Evolutionary conservation across 2,888 invertebrate species (phyloP).

Genomic region (Carterocephalus palaemon): DNA sequence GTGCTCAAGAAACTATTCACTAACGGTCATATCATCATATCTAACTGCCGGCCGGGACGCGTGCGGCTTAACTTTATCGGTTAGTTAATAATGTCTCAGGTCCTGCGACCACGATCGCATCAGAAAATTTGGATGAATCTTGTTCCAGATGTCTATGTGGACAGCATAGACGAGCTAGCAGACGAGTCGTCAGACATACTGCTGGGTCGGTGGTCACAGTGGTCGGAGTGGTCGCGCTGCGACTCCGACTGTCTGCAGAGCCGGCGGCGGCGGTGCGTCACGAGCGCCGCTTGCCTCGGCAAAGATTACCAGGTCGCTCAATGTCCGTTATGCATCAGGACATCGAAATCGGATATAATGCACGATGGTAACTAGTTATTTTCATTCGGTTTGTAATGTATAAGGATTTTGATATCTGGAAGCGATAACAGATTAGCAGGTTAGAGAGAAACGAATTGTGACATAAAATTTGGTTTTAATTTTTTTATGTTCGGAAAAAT

Average conservation of each 20-base stretch:
- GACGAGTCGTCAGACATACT: slow-evolving; percentile 65
- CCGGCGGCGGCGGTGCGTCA: slow-evolving; percentile 86
- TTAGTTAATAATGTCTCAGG: too few species aligned
- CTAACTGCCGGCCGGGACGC: too few species aligned
- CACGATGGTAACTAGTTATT: slow-evolving; percentile 52
- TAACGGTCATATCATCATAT: too few species aligned
- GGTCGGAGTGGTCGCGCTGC: slow-evolving; percentile 96
- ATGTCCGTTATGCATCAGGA: slow-evolving; percentile 66
- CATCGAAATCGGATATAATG: slow-evolving; percentile 61
- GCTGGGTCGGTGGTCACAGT: slow-evolving; percentile 87
- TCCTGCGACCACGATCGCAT: too few species aligned
- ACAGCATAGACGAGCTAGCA: slow-evolving; percentile 63
- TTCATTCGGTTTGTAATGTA: not conserved
- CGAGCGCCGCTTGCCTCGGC: slow-evolving; percentile 57
- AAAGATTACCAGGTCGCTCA: slow-evolving; percentile 65
- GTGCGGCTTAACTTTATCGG: too few species aligned
- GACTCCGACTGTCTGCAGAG: slow-evolving; percentile 92
- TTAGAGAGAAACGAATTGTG: too few species aligned
- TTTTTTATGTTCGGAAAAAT: not conserved
- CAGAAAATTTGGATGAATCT: too few species aligned
- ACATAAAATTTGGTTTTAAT: too few species aligned
- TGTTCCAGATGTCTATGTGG: slow-evolving; percentile 59
- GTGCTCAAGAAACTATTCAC: too few species aligned
- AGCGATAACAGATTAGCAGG: too few species aligned
- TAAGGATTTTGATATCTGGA: too few species aligned